Conservation (phyloP, 1,140 invertebrate genomes). For the Mactra quadrangularis region DNA sequence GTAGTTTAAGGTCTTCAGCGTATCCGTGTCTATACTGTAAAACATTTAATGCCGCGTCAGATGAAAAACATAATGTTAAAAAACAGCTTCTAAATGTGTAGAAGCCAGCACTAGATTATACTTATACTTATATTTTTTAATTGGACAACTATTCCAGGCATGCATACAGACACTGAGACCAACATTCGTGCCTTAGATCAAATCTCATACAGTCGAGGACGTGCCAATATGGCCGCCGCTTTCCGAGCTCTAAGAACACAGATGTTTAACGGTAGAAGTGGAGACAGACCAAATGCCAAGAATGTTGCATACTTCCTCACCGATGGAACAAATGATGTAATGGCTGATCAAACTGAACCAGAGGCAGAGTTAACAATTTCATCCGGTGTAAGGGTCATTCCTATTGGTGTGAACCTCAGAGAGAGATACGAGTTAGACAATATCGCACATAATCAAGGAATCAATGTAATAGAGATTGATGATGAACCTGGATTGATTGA, state of each 20-base stretch:
- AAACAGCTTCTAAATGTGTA: too few species aligned
- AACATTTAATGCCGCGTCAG: too few species aligned
- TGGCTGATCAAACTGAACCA: conserved; percentile 68
- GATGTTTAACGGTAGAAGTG: conserved; percentile 73
- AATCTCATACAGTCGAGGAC: conserved; percentile 72
- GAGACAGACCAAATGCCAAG: conserved; percentile 71
- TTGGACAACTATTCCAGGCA: conserved; percentile 35
- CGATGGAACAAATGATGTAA: conserved; percentile 74
- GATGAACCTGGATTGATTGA: conserved; percentile 62
- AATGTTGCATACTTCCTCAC: conserved; percentile 79
- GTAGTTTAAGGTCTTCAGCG: too few species aligned
- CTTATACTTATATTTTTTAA: too few species aligned
- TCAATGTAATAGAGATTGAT: conserved; percentile 70
- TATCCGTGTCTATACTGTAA: too few species aligned
- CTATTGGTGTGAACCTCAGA: conserved; percentile 72
- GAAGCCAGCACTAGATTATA: too few species aligned
- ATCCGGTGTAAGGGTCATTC: conserved; percentile 74
- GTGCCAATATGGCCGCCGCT: conserved; percentile 78
- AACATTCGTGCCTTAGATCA: conserved; percentile 68
- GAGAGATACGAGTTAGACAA: conserved; percentile 73
- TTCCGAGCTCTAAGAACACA: conserved; percentile 68
- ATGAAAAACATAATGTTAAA: too few species aligned
- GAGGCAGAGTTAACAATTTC: conserved; percentile 76
- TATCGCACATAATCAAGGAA: conserved; percentile 74
- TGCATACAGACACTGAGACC: conserved; percentile 63